phyloP scores from a whole-genome alignment of 1,140 invertebrate species.

The Physella acuta region DNA sequence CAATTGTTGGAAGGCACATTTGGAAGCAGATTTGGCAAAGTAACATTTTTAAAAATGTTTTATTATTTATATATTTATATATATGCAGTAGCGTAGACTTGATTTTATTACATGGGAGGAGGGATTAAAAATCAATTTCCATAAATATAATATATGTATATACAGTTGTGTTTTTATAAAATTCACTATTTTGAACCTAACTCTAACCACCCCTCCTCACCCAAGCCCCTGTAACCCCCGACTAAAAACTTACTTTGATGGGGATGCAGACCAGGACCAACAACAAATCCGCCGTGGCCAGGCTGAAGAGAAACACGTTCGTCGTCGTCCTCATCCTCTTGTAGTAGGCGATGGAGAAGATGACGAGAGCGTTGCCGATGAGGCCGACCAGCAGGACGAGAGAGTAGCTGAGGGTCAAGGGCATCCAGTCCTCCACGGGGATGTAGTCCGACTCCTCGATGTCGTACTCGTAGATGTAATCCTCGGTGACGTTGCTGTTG shows the following conservation, averaged over 20 bases:
- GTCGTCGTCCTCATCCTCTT: slow-evolving; percentile 67
- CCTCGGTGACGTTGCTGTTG: neutral
- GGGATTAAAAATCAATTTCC: no score
- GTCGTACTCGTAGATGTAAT: slow-evolving; percentile 39
- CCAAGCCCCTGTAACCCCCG: no score
- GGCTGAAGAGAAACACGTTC: slow-evolving; percentile 71
- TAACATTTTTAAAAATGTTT: no score
- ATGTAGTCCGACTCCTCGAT: slow-evolving; percentile 36
- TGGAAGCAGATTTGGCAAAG: no score
- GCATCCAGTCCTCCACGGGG: slow-evolving; percentile 63
- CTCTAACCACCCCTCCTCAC: no score
- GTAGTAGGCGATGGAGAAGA: slow-evolving; percentile 64
- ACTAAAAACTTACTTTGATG: slow-evolving; percentile 75
- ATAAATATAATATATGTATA: no score
- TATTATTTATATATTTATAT: no score
- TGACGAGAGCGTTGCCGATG: slow-evolving; percentile 67
- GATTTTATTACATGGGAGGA: no score
- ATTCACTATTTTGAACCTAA: no score
- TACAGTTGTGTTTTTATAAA: no score
- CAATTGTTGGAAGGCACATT: no score
- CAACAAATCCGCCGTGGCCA: slow-evolving; percentile 73
- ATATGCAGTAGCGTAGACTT: no score
- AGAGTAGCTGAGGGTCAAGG: slow-evolving; percentile 67
- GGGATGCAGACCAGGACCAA: slow-evolving; percentile 75
- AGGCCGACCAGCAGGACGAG: slow-evolving; percentile 69